These are phyloP conservation scores for Brachypterus glaber DNA, from an alignment of 2,888 invertebrate genomes.

Conservation along the genomic window DNA sequence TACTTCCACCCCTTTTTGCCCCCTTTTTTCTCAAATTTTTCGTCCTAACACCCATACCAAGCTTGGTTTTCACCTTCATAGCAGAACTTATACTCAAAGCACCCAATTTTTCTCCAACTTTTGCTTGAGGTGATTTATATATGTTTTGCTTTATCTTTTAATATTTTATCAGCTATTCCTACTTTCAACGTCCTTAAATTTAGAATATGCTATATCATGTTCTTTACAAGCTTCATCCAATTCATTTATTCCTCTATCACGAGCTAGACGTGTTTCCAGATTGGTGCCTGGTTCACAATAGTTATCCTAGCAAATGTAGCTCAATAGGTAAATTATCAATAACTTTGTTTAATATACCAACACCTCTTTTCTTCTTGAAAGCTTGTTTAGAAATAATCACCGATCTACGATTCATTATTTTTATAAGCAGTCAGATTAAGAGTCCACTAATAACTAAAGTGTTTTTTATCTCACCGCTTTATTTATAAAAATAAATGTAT, in stretches of 20 bases:
- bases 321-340: conserved; percentile 23
- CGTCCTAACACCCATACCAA: too few species aligned
- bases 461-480: too few species aligned
- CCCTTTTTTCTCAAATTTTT: conserved; percentile 9
- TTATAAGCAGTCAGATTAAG: too few species aligned
- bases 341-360: too few species aligned
- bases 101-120: conserved; percentile 23
- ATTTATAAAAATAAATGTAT: too few species aligned
- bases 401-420: too few species aligned
- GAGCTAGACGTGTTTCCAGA: conserved; percentile 20
- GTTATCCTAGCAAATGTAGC: conserved; percentile 22
- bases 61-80: conserved; percentile 30
- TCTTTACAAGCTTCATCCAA: too few species aligned
- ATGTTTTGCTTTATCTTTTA: conserved; percentile 29
- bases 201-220: too few species aligned
- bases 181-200: too few species aligned
- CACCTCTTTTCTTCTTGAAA: conserved; percentile 12
- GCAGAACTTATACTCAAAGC: conserved; percentile 20
- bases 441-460: too few species aligned
- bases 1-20: not conserved
- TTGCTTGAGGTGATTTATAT: conserved; percentile 21
- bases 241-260: conserved; percentile 29
- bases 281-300: conserved; percentile 19
- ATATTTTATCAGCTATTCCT: conserved; percentile 30
- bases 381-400: too few species aligned